Conservation (phyloP, 2,888 invertebrate species). For the Chouioia cunea region DNA sequence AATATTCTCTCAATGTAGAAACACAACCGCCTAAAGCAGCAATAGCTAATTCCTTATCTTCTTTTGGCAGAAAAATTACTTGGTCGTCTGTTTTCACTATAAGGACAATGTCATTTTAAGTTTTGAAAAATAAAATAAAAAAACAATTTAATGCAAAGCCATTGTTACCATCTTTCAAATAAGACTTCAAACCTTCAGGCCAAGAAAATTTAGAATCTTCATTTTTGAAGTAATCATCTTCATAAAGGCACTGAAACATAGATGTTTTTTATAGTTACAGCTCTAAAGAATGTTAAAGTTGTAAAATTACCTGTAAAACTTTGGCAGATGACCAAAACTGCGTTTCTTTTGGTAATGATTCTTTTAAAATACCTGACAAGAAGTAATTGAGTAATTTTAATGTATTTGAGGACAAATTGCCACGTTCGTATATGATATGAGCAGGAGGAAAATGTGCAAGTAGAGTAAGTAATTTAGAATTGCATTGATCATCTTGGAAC, state of each 20-base stretch:
- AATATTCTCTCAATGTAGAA: conserved; percentile 84
- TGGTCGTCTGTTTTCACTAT: conserved; percentile 64
- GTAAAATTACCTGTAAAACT: conserved; percentile 74
- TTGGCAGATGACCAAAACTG: conserved; percentile 85
- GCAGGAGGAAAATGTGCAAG: conserved; percentile 91
- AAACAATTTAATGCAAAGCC: neutral
- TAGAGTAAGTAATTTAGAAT: conserved; percentile 89
- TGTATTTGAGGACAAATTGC: conserved; percentile 75
- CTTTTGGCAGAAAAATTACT: conserved; percentile 65
- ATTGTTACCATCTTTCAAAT: conserved; percentile 79
- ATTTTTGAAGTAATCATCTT: conserved; percentile 63
- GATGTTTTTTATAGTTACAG: neutral
- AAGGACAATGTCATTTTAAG: conserved; percentile 76
- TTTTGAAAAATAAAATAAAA: conserved; percentile 60
- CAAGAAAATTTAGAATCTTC: conserved; percentile 68
- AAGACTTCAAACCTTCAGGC: conserved; percentile 80
- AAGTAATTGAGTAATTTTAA: conserved; percentile 78
- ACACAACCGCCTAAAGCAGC: conserved; percentile 88
- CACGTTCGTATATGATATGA: conserved; percentile 84
- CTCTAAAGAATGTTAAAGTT: too few relatives aligned
- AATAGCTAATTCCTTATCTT: conserved; percentile 80
- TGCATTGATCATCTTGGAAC: conserved; percentile 92
- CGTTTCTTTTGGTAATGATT: conserved; percentile 75
- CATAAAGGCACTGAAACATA: conserved; percentile 60
- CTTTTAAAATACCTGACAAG: conserved; percentile 79